Conservation (phyloP, 2,797 vertebrate genomes). For the Melanotaenia nigrans region DNA sequence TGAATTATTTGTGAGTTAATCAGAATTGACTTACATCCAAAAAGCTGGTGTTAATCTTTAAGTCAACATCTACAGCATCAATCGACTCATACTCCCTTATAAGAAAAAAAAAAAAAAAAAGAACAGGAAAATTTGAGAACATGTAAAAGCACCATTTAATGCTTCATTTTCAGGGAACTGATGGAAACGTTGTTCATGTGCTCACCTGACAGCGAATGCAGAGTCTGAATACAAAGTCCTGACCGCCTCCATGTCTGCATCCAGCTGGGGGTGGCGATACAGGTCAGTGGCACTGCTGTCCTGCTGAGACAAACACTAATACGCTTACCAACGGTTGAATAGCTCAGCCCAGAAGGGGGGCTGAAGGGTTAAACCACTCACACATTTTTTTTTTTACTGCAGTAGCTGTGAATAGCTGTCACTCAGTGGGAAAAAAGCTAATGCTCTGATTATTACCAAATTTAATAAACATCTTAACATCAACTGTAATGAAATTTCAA, state of each 20-base stretch:
- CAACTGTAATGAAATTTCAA: neutral
- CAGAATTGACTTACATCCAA: slow-evolving; percentile 86
- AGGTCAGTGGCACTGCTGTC: slow-evolving; percentile 88
- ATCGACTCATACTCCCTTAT: slow-evolving; percentile 90
- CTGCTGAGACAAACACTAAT: slow-evolving; percentile 76
- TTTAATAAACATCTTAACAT: neutral
- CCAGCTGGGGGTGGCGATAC: slow-evolving; percentile 90
- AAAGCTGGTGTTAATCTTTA: slow-evolving; percentile 89
- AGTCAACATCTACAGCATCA: slow-evolving; percentile 92
- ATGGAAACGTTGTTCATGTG: neutral
- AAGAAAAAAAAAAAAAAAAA: slow-evolving; percentile 6
- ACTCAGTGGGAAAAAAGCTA: neutral
- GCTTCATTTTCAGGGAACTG: neutral
- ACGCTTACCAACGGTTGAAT: slow-evolving; percentile 39
- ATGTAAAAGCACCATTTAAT: neutral
- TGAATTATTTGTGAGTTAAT: neutral
- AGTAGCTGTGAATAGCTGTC: neutral
- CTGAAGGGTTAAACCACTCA: slow-evolving; percentile 28
- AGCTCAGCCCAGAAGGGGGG: slow-evolving; percentile 37
- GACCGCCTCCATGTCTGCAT: slow-evolving; percentile 90
- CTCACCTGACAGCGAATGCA: slow-evolving; percentile 89
- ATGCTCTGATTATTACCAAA: neutral
- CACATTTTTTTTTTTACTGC: neutral
- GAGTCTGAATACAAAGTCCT: slow-evolving; percentile 92
- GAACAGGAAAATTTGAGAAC: neutral